Evolutionary conservation across 2,113 vertebrate species (phyloP), one percentile per base, ranked within the genome.

Genomic region (Pachyramphus minor): DNA sequence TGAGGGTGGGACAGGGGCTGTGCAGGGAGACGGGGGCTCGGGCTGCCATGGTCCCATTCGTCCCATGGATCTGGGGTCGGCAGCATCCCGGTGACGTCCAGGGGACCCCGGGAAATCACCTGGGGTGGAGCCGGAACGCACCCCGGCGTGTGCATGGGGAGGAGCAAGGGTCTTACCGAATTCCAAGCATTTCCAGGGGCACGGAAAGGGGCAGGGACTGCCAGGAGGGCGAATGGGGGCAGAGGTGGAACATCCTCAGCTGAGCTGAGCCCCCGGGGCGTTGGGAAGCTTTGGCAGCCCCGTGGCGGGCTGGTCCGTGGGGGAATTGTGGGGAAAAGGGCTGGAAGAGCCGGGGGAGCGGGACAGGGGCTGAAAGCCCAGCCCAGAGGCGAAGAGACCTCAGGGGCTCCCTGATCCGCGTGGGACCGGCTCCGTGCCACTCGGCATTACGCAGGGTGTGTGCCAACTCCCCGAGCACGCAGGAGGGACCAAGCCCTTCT

Each of bases 401-500:
- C 4, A 5, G 16, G 82, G 66, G 68, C 71, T 64, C 56, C 30
- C 81, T 44, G 74, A 62, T 59, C 17, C 2, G 31, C 37, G 37
- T 92, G 93, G 93, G 73, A 56, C 64, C 4, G 3, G 60, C 74
- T 33, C 79, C 3, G 47, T 71, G 89, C 73, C 87, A 56, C 79
- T 85, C 31, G 2, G 76, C 83, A 15, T 78, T 74, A n/a, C 20
- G 66, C 59, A 84, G 84, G 93, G 91, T 18, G 96, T 81, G 89
- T 22, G 93, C 58, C 83, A 87, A 1, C 73, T 87, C 91, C 93
- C 60, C 63, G 91, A 87, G 90, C 95, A 59, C 89, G 91, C 96
- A 89, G 73, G 1, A 81, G 89, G 73, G 77, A 94, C 95, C 93
- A 25, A 84, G 87, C 95, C 93, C 95, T 91, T 47, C 77, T 94